Evolutionary conservation across 2,888 invertebrate species (phyloP).

Genomic region (Heteromyza rotundicornis): DNA sequence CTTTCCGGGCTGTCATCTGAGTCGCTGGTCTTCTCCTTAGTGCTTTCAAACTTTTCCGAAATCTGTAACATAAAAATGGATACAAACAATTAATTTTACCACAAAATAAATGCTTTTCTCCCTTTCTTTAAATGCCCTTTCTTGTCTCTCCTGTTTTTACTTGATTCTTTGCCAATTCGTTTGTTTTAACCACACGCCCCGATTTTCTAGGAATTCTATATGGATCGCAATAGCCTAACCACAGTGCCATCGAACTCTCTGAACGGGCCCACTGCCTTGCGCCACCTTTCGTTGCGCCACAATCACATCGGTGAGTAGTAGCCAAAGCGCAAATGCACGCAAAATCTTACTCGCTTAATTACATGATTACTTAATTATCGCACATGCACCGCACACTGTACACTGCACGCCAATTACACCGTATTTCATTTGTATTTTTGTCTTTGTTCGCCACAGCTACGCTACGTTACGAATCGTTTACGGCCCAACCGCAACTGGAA

Average conservation of each 20-base stretch:
- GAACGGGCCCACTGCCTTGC: constrained; percentile 79
- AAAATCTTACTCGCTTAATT: not conserved
- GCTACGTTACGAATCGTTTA: constrained; percentile 73
- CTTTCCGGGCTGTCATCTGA: too few relatives aligned
- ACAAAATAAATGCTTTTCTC: too few relatives aligned
- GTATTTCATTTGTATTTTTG: not conserved
- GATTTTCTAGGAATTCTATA: constrained; percentile 72
- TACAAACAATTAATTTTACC: too few relatives aligned
- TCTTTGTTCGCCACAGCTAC: constrained; percentile 66
- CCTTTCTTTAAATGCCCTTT: too few relatives aligned
- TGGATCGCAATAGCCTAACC: constrained; percentile 81
- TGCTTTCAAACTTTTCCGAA: too few relatives aligned
- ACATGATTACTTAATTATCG: constrained; percentile 1
- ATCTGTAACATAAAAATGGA: too few relatives aligned
- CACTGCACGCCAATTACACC: constrained; percentile 1
- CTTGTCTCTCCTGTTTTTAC: too few relatives aligned
- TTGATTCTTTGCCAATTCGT: not conserved
- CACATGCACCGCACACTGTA: not conserved
- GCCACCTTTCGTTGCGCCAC: constrained; percentile 74
- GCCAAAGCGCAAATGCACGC: not conserved
- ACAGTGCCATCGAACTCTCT: constrained; percentile 79
- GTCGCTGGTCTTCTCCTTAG: too few relatives aligned
- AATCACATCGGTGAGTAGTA: constrained; percentile 81
- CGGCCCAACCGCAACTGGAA: constrained; percentile 73
- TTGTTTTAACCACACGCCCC: not conserved